Conservation (phyloP, 2,797 vertebrate genomes). For the Sebastes vulpes region DNA sequence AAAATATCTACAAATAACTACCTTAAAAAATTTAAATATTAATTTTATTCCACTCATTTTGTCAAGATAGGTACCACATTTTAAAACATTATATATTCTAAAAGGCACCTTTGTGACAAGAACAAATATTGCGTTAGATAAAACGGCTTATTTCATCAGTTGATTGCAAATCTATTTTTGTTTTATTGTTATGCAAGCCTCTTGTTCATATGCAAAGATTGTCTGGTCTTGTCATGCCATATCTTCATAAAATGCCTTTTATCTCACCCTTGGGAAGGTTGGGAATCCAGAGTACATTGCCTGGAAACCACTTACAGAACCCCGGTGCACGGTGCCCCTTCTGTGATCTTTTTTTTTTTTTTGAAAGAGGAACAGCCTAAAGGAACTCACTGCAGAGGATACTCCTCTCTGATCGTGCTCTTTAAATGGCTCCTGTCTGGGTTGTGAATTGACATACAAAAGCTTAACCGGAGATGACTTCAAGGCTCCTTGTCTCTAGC, state of each 20-base stretch:
- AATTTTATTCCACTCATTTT: background rate
- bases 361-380: conserved; percentile 43
- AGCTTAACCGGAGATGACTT: conserved; percentile 61
- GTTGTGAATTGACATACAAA: conserved; percentile 62
- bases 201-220: conserved; percentile 27
- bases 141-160: background rate
- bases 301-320: conserved; percentile 64
- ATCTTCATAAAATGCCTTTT: conserved; percentile 50
- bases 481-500: conserved; percentile 42
- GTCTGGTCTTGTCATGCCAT: conserved; percentile 38
- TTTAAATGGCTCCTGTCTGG: conserved; percentile 57
- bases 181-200: conserved; percentile 23
- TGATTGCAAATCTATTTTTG: conserved; percentile 13
- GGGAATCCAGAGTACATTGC: conserved; percentile 56
- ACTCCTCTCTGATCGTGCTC: conserved; percentile 50
- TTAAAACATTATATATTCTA: background rate
- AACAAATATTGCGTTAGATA: background rate
- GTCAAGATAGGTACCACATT: background rate
- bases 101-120: background rate
- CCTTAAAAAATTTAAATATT: background rate
- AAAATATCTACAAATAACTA: background rate
- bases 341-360: conserved; percentile 41
- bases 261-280: conserved; percentile 49
- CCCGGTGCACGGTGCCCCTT: conserved; percentile 42
- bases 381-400: conserved; percentile 52